Conservation (phyloP, 2,113 vertebrate genomes). For the Pollimyrus isidori region DNA sequence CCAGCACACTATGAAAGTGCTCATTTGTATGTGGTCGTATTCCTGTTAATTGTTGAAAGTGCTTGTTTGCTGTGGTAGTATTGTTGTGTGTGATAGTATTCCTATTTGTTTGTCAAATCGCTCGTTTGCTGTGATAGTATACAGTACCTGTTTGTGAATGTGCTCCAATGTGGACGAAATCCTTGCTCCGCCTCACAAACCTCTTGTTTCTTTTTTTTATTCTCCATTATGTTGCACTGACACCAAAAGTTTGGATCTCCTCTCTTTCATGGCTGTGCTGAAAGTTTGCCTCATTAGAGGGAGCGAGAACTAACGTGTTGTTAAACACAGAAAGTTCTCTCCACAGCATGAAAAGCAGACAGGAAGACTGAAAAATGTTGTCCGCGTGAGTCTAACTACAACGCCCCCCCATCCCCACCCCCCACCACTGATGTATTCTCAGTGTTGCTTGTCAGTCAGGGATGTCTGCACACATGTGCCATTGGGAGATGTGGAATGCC, state of each 20-base stretch:
- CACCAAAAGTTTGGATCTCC: neutral
- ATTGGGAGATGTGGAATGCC: slow-evolving; percentile 1
- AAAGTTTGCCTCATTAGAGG: neutral
- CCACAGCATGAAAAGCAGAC: neutral
- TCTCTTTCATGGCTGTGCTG: neutral
- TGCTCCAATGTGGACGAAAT: slow-evolving; percentile 27
- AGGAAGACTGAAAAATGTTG: too few relatives aligned
- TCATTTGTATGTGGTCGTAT: neutral
- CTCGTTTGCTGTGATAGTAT: neutral
- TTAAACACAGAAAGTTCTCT: neutral
- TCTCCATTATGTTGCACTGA: neutral
- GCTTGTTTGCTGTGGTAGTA: neutral
- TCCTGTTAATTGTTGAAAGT: neutral
- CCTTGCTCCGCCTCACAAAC: neutral
- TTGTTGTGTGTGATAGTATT: neutral
- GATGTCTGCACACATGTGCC: neutral
- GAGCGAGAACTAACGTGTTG: neutral
- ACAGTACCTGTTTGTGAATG: neutral
- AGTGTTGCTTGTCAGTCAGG: slow-evolving; percentile 2
- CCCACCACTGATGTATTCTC: too few relatives aligned
- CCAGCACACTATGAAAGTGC: neutral
- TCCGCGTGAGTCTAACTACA: too few relatives aligned
- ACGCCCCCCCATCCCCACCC: neutral
- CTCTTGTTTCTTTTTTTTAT: neutral
- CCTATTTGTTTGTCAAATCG: neutral